Conservation (phyloP, 2,113 vertebrate species). For the Engystomops pustulosus region DNA sequence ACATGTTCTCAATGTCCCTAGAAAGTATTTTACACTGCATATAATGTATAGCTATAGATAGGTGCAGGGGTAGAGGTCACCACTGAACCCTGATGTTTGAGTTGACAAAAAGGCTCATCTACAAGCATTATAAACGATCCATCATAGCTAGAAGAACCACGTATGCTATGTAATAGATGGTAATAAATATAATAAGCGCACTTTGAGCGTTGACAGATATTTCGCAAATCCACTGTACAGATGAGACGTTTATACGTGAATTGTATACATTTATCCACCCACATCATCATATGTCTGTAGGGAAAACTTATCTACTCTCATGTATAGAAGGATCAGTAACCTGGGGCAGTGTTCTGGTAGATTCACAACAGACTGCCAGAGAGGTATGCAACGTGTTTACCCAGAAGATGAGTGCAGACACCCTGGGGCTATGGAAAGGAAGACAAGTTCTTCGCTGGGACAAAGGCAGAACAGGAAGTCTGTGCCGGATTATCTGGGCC, state of each 20-base stretch:
- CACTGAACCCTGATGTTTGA: too few species aligned
- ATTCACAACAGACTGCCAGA: slow-evolving; percentile 40
- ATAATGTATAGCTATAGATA: too few species aligned
- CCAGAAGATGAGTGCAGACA: slow-evolving; percentile 43
- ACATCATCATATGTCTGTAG: slow-evolving; percentile 5
- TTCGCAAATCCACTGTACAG: background rate
- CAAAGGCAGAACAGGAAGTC: slow-evolving; percentile 54
- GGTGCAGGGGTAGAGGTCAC: too few species aligned
- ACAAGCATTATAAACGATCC: too few species aligned
- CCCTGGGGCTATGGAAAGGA: slow-evolving; percentile 52
- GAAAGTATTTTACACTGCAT: too few species aligned
- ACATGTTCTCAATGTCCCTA: too few species aligned
- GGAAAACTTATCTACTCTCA: slow-evolving; percentile 20
- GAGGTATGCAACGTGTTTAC: slow-evolving; percentile 54
- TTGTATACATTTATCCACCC: slow-evolving; percentile 7
- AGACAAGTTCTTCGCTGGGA: slow-evolving; percentile 39
- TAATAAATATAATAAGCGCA: too few species aligned
- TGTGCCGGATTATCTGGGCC: slow-evolving; percentile 42
- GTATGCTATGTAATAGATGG: too few species aligned
- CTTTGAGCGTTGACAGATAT: background rate
- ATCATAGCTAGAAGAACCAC: too few species aligned
- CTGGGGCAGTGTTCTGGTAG: slow-evolving; percentile 23
- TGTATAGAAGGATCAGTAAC: slow-evolving; percentile 26
- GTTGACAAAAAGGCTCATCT: too few species aligned
- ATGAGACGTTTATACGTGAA: background rate